Percentiles rank a stretch among this genome's conserved stretches.
Conservation (phyloP, 1,140 invertebrate species). For the Colletes gigas region DNA sequence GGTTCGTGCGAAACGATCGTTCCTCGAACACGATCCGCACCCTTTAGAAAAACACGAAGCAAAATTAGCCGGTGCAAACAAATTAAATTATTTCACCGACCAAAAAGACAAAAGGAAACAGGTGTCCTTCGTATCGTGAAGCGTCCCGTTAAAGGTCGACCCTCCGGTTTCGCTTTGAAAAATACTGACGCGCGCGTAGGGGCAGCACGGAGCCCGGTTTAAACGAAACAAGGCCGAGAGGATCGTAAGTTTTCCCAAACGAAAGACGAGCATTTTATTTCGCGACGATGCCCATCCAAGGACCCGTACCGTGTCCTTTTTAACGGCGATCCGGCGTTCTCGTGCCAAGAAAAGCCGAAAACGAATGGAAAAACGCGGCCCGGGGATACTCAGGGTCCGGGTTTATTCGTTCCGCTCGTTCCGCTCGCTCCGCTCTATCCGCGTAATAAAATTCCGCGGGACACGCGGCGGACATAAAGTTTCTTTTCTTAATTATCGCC, state of each 20-base stretch:
- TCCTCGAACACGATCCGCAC: too few relatives aligned
- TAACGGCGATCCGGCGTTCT: not conserved
- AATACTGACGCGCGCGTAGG: too few relatives aligned
- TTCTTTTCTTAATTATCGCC: conserved; percentile 69
- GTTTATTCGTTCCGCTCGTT: conserved; percentile 26
- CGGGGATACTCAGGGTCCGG: conserved; percentile 7
- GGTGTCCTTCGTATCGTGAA: too few relatives aligned
- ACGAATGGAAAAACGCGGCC: conserved; percentile 18
- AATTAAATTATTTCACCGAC: too few relatives aligned
- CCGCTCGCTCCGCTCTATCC: not conserved
- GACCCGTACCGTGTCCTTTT: not conserved
- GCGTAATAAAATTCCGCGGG: conserved; percentile 61
- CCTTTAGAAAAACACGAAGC: too few relatives aligned
- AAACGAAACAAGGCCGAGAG: not conserved
- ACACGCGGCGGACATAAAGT: conserved; percentile 54
- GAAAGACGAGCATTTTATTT: conserved; percentile 31
- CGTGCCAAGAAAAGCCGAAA: conserved; percentile 23
- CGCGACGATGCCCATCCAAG: not conserved
- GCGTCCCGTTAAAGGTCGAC: too few relatives aligned
- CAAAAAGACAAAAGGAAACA: too few relatives aligned
- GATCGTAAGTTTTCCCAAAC: conserved; percentile 10
- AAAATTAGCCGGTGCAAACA: too few relatives aligned
- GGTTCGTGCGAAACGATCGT: not conserved
- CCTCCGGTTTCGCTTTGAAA: too few relatives aligned
- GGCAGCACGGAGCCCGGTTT: not conserved